A percentile compares a stretch with the other conserved stretches of the same genome.
Evolutionary conservation across 2,113 vertebrate genomes (phyloP).

Genomic region (Herpailurus yagouaroundi): DNA sequence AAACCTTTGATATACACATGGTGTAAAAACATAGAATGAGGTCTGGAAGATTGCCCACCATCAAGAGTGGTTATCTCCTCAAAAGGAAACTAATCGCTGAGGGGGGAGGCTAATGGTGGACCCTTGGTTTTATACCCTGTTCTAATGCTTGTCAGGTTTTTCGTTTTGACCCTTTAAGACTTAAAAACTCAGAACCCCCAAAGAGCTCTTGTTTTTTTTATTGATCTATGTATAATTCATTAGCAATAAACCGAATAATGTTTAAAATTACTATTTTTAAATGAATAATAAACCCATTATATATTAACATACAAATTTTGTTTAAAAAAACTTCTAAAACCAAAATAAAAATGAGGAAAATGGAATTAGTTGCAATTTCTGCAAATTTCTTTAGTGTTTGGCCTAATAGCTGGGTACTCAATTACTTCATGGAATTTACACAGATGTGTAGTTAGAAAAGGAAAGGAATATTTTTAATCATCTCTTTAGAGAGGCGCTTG

Average conservation of each 20-base stretch:
- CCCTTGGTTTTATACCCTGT: neutral
- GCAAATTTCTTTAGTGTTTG: constrained; percentile 11
- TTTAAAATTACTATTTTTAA: neutral
- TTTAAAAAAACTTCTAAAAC: neutral
- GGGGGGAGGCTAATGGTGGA: neutral
- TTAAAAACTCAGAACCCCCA: neutral
- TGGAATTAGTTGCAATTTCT: neutral
- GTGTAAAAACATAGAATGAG: too few species aligned
- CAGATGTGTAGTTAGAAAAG: neutral
- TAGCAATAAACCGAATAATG: neutral
- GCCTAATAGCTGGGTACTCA: neutral
- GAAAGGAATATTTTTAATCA: neutral
- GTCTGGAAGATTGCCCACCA: neutral
- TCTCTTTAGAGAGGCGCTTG: too few species aligned
- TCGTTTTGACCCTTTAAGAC: neutral
- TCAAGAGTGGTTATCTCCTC: neutral
- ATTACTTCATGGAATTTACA: neutral
- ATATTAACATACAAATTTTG: neutral
- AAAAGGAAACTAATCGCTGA: neutral
- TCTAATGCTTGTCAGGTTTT: neutral
- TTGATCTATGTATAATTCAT: neutral
- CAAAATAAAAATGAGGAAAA: neutral
- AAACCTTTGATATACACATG: too few species aligned
- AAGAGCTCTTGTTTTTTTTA: neutral
- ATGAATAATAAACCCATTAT: neutral